Evolutionary conservation across 2,113 vertebrate genomes (phyloP), one percentile per base, ranked within the genome.

Genomic region (Jacana jacana): DNA sequence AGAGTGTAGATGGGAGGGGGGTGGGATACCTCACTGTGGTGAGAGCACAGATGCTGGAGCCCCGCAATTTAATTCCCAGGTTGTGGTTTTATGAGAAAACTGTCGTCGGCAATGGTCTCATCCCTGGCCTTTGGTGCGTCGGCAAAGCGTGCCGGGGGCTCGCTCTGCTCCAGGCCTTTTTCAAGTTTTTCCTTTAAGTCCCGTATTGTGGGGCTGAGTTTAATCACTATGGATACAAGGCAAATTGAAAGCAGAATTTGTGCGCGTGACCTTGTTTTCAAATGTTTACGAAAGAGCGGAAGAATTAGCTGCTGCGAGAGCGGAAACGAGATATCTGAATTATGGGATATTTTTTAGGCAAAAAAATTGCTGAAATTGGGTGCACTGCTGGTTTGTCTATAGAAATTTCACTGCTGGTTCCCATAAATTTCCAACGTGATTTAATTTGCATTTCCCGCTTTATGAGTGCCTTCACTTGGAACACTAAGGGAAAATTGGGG

Each of bases 211-310:
- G 95, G 49, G 81, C 78, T 89, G 96, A 96, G 91, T 97, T 97
- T 96, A 96, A 95, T 96, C 92, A 71, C 96, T 96, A 94, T 96
- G 95, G 96, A 93, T 96, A 96, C 90, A 93, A 87, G 81, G 70
- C 87, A 97, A 96, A 96, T 96, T 96, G 95, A 93, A 97, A 96
- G 96, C 95, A 94, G 96, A 95, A 96, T 97, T 96, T 96, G 88
- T 89, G 93, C n/a, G 90, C 30, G 72, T 91, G 96, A 93, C 93
- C 86, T 87, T 93, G 93, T 96, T 97, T 97, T 94, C 83, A 27
- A 89, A 96, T 80, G 78, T 94, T 94, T 95, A 93, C 46, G 92
- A 91, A 96, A 95, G 86, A 94, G 66, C 13, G 73, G 88, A 96
- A 95, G 91, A 95, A 82, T 81, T 93, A 90, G 80, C 86, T 94